Percentiles rank a stretch among this genome's conserved stretches.
Evolutionary conservation across 1,140 invertebrate genomes (phyloP).

Genomic region (Atta texana): DNA sequence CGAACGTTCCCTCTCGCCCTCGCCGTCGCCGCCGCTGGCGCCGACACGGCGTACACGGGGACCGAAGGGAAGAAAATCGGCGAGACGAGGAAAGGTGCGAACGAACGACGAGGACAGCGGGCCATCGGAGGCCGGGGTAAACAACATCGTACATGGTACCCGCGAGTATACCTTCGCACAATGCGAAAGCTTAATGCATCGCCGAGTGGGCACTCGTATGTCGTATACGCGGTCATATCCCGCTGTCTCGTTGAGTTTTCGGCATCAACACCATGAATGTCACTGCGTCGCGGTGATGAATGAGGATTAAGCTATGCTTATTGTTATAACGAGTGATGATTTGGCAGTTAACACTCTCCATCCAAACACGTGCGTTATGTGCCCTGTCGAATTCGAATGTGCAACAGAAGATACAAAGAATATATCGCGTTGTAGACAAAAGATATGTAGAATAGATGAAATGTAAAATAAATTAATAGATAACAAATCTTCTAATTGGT

Average conservation of each 20-base stretch:
- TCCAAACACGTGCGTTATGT: neutral
- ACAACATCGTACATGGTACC: constrained; percentile 42
- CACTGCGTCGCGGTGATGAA: neutral
- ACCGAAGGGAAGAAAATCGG: constrained; percentile 58
- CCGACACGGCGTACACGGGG: constrained; percentile 54
- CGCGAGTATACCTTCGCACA: constrained; percentile 43
- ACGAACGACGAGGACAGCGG: constrained; percentile 39
- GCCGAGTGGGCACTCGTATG: neutral
- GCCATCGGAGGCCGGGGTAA: constrained; percentile 21
- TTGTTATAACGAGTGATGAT: constrained; percentile 20
- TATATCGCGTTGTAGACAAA: neutral
- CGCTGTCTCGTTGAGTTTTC: constrained; percentile 22
- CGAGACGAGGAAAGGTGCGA: constrained; percentile 56
- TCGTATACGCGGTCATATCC: neutral
- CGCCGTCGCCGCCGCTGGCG: constrained; percentile 52
- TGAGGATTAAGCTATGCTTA: constrained; percentile 12
- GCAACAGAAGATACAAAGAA: neutral
- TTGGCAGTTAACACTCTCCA: neutral
- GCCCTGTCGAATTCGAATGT: neutral
- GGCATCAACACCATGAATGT: neutral
- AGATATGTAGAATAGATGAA: neutral
- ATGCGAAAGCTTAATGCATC: constrained; percentile 47
- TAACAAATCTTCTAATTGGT: neutral
- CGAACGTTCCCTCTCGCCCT: constrained; percentile 37
- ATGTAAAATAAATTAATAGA: neutral